Conservation (phyloP, 2,113 vertebrate species). For the Sphaerodactylus townsendi region DNA sequence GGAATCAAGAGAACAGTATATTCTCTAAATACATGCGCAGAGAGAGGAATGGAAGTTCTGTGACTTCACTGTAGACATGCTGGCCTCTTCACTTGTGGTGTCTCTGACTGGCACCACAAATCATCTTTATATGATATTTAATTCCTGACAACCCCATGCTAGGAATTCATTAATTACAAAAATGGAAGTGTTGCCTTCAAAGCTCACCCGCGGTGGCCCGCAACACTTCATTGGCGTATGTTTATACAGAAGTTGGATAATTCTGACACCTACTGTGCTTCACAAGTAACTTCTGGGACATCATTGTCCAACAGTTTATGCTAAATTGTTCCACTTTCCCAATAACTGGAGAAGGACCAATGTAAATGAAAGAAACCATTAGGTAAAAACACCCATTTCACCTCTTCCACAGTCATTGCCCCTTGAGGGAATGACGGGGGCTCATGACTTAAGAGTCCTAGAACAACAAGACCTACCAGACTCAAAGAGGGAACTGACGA, state of each 20-base stretch:
- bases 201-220: neutral
- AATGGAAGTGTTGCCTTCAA: neutral
- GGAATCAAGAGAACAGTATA: constrained; percentile 2
- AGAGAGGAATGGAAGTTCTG: neutral
- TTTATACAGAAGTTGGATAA: constrained; percentile 40
- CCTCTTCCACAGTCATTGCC: neutral
- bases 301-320: rapidly evolving
- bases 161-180: constrained; percentile 58
- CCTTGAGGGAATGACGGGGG: neutral
- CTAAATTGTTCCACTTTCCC: constrained; percentile 35
- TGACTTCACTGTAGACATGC: constrained; percentile 24
- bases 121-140: constrained; percentile 41
- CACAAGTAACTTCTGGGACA: neutral
- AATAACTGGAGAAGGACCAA: neutral
- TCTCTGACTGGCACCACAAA: constrained; percentile 20
- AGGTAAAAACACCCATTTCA: constrained; percentile 19
- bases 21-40: neutral
- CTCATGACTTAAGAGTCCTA: neutral
- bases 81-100: constrained; percentile 23
- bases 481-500: neutral
- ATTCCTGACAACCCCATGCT: constrained; percentile 37
- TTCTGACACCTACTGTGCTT: constrained; percentile 21
- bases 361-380: neutral
- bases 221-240: constrained; percentile 46
- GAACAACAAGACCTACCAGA: neutral